phyloP scores from a whole-genome alignment of 2,797 vertebrate genomes.

The Otolemur crassicaudatus region DNA sequence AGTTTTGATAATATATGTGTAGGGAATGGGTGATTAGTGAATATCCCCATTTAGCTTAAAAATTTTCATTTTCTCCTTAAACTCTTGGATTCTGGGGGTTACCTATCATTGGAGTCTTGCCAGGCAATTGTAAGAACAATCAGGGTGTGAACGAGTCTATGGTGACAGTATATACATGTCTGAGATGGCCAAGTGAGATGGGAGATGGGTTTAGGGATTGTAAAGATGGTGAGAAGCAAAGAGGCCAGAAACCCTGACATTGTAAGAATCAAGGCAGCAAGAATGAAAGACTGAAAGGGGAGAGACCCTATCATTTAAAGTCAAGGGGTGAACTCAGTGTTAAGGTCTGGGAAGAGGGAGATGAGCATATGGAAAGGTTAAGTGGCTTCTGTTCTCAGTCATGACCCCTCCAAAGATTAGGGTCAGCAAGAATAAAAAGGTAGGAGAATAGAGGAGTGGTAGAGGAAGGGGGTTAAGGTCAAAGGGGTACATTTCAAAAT shows the following conservation, averaged over 20 bases:
- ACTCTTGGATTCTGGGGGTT: not conserved
- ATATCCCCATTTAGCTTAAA: not conserved
- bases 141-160: not conserved
- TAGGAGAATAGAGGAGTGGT: not conserved
- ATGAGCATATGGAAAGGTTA: not conserved
- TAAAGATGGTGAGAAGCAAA: too few species aligned
- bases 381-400: not conserved
- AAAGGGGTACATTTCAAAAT: not conserved
- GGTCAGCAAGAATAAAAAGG: not conserved
- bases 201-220: not conserved
- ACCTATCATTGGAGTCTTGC: not conserved
- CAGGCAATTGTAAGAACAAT: not conserved
- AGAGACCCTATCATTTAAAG: not conserved
- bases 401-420: not conserved
- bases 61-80: not conserved
- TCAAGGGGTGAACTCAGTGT: not conserved
- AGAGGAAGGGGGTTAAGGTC: not conserved
- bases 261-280: not conserved
- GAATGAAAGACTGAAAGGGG: not conserved
- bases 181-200: not conserved
- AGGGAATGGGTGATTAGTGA: not conserved
- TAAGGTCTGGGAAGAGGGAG: not conserved
- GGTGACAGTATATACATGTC: not conserved
- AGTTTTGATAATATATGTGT: not conserved
- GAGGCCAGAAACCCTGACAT: not conserved